Evolutionary conservation across 1,140 invertebrate species (phyloP), one percentile per base, ranked within the genome.

Genomic region (Brachionus rubens): DNA sequence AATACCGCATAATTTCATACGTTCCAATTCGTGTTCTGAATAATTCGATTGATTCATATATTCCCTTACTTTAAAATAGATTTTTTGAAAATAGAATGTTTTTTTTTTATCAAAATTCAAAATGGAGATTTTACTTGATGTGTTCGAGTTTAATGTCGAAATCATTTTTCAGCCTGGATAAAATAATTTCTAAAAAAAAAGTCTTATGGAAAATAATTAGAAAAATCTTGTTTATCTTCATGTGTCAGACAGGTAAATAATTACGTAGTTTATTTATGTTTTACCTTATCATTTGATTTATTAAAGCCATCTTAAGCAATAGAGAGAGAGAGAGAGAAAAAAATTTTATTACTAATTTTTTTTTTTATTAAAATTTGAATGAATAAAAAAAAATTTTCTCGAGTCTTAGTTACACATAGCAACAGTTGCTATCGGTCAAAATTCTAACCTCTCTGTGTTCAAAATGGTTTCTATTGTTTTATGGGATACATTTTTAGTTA

Each of bases 381-480:
- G n/a, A n/a, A 12, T 10, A 52, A 52, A 28, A 30, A 54, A 33
- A 54, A 54, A 28, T 14, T 28, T 54, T 24, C 28, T 54, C 33
- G 28, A 59, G 19, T 59, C 36, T 33, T 19, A 59, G 54, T 59
- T 59, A 16, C 33, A 21, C 36, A 30, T 65, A 24, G 59, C 24
- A 65, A 65, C 59, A 65, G 59, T 65, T 65, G 59, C 59, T 65
- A 65, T 65, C 40, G 59, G 59, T 65, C 59, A 65, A 65, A 65
- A n/a, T 62, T 6, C 28, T 26, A n/a, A n/a, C n/a, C n/a, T n/a
- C n/a, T n/a, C n/a, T n/a, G n/a, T n/a, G n/a, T n/a, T n/a, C n/a
- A n/a, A n/a, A n/a, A n/a, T n/a, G n/a, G n/a, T n/a, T n/a, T n/a
- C n/a, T n/a, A n/a, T n/a, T n/a, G n/a, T n/a, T n/a, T n/a, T n/a